Evolutionary conservation across 2,888 invertebrate species (phyloP), one percentile per base, ranked within the genome.

Genomic region (Lasioglossum marginatum): DNA sequence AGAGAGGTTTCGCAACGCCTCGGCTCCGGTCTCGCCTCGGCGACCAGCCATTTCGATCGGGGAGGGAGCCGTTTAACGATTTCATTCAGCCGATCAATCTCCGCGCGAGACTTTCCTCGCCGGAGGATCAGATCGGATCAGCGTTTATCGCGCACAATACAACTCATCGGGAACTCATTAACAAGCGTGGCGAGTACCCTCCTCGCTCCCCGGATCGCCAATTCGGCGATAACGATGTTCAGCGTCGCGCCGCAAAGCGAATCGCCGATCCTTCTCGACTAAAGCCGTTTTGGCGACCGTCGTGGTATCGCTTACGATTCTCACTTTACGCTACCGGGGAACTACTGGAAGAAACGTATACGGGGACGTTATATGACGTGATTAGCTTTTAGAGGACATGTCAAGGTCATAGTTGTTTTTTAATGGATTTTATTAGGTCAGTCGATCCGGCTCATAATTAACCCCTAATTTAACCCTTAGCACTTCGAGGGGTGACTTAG

Each of bases 81-180:
- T 83, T 72, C 85, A 83, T 83, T 82, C 74, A 71, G 63, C 66
- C 75, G 70, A 87, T 87, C 75, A 84, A 88, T 80, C 87, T 66
- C 74, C 63, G 37, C 52, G 73, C 87, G 71, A 75, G 70, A 81
- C 57, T 87, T 81, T 52, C 82, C 68, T 37, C 63, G 81, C 79
- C 78, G 52, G 45, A 66, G 73, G 76, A 83, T 68, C 70, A 57
- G 71, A 88, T 81, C 85, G 60, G 73, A 83, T 85, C 85, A 63
- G 82, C 72, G 74, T 84, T 84, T 79, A 82, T 85, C 73, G 68
- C 79, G 66, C 60, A 88, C 84, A 87, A 86, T 83, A 83, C 80
- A 86, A 81, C 83, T 76, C 82, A 86, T 86, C 82, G 79, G 82
- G 86, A 88, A 82, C 82, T 86, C 86, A 84, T 89, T 86, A 88